Conservation (phyloP, 2,113 vertebrate genomes). For the Gopherus flavomarginatus region DNA sequence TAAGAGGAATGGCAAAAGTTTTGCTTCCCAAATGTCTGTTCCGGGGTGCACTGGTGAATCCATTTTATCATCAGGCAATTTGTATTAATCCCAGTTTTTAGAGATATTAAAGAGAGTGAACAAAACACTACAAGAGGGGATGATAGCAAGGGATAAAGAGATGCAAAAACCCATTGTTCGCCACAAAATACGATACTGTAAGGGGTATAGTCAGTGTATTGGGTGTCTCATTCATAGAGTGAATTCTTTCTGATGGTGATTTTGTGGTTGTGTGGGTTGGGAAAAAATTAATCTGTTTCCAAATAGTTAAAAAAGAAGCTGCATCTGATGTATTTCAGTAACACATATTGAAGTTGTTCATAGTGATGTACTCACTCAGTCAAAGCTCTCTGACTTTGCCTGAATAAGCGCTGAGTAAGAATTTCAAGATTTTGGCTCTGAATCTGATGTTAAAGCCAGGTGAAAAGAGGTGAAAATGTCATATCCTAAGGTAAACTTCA, state of each 20-base stretch:
- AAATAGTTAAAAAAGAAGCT: fast-evolving
- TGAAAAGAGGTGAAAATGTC: background rate
- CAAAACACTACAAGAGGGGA: background rate
- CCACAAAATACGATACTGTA: background rate
- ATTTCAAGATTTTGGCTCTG: background rate
- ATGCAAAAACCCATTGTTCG: background rate
- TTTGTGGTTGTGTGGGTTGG: background rate
- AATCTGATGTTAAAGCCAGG: background rate
- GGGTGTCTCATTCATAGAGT: background rate
- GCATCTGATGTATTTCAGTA: background rate
- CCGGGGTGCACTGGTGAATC: background rate
- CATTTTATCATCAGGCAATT: background rate
- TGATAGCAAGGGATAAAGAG: background rate
- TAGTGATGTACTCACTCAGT: background rate
- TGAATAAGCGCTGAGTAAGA: background rate
- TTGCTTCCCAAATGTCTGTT: background rate
- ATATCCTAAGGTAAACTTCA: background rate
- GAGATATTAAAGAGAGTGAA: background rate
- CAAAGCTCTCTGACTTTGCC: background rate
- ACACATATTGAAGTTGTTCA: background rate
- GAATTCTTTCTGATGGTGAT: background rate
- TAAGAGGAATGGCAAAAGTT: background rate
- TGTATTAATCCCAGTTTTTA: background rate
- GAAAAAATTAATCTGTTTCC: background rate
- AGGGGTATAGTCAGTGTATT: background rate